Conservation (phyloP, 2,888 invertebrate species). For the Erpobdella octoculata region DNA sequence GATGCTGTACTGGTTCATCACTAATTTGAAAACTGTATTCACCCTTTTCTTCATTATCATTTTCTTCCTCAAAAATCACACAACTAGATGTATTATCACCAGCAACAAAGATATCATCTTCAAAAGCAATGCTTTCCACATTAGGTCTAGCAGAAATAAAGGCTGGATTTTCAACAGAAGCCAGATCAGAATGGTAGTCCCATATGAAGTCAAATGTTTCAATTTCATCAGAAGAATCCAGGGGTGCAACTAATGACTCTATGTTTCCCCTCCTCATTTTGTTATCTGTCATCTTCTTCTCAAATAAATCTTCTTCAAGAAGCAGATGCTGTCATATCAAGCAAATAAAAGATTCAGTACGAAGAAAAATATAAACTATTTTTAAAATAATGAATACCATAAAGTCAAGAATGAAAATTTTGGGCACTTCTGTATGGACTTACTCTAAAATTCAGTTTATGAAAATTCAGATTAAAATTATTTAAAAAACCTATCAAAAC, state of each 20-base stretch:
- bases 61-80: not conserved
- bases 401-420: not conserved
- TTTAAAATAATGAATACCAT: not conserved
- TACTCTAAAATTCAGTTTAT: no score
- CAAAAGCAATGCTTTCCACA: not conserved
- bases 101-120: not conserved
- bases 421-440: no score
- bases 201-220: constrained; percentile 32
- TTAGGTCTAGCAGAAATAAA: constrained; percentile 26
- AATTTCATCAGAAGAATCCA: not conserved
- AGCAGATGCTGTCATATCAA: not conserved
- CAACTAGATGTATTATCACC: not conserved
- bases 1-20: not conserved
- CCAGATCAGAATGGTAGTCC: constrained; percentile 36
- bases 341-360: not conserved
- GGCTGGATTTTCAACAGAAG: not conserved
- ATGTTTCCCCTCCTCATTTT: not conserved
- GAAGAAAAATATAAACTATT: not conserved
- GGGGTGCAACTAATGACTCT: not conserved
- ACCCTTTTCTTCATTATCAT: not conserved
- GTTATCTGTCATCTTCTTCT: no score
- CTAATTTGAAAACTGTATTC: not conserved
- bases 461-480: no score
- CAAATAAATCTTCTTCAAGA: not conserved
- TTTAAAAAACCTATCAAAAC: no score